These are phyloP conservation scores for Actinia tenebrosa DNA, from an alignment of 64 coral and sea anemone species.

Conservation along the genomic window DNA sequence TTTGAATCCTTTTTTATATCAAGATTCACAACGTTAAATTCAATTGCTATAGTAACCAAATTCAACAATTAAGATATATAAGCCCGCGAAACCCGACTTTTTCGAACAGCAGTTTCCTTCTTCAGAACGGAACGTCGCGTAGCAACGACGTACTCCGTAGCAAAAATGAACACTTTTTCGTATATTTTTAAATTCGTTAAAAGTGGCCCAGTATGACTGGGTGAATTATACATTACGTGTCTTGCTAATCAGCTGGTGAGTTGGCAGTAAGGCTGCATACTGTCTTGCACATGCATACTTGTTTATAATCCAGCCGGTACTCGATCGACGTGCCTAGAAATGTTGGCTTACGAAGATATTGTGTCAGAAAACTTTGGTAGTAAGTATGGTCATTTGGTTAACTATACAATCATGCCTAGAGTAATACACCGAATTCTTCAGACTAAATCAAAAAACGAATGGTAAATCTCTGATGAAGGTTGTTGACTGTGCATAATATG, in stretches of 20 bases:
- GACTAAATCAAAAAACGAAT: not conserved
- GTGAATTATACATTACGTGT: not conserved
- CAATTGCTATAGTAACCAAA: not conserved
- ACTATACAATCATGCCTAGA: not conserved
- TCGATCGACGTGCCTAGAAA: not conserved
- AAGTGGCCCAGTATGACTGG: not conserved
- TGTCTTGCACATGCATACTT: not conserved
- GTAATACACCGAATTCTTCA: not conserved
- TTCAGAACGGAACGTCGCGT: not conserved
- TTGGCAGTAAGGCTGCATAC: conserved; percentile 19
- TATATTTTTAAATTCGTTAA: conserved; percentile 11
- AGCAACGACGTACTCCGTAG: not conserved
- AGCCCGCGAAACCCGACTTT: not conserved
- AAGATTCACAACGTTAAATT: too few species aligned
- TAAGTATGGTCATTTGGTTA: conserved; percentile 31
- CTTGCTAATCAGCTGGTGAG: conserved; percentile 33
- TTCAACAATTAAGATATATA: not conserved
- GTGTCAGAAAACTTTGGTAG: conserved; percentile 90
- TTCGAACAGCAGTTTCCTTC: not conserved
- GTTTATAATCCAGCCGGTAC: not conserved
- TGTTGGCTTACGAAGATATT: conserved; percentile 21
- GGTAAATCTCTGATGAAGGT: too few species aligned
- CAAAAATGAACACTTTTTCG: not conserved
- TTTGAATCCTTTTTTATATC: too few species aligned
- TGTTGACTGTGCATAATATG: too few species aligned